phyloP scores from a whole-genome alignment of 2,797 vertebrate genomes.

The Amphiprion clarkii region DNA sequence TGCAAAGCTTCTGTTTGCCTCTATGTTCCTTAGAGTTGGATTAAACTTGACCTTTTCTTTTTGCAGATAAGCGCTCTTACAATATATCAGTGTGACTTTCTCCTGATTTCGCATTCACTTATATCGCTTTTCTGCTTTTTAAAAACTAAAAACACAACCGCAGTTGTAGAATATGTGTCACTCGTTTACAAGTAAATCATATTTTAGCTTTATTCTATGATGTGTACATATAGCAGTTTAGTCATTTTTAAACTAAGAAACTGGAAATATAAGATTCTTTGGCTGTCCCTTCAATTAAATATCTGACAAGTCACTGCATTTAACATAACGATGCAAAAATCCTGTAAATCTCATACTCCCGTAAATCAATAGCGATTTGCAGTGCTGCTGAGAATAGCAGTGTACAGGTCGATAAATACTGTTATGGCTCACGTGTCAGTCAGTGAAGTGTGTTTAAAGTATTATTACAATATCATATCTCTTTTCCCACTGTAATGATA shows the following conservation, averaged over 20 bases:
- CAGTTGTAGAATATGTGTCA: conserved; percentile 21
- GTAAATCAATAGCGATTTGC: neutral
- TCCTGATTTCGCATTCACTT: conserved; percentile 16
- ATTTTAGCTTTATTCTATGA: neutral
- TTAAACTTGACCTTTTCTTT: neutral
- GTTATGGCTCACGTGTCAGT: neutral
- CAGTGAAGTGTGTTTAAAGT: neutral
- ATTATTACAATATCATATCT: neutral
- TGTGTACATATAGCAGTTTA: neutral
- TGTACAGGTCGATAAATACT: neutral
- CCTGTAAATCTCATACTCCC: neutral
- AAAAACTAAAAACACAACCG: conserved; percentile 24
- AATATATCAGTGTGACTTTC: conserved; percentile 27
- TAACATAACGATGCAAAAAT: neutral
- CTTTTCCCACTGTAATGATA: neutral
- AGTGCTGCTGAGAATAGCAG: neutral
- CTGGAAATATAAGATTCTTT: neutral
- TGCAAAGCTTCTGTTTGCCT: conserved; percentile 29
- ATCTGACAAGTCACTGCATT: neutral
- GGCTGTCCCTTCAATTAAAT: neutral
- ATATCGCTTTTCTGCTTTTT: conserved; percentile 48
- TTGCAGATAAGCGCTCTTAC: conserved; percentile 7
- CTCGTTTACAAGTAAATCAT: conserved; percentile 62
- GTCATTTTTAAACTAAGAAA: neutral
- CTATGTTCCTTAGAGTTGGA: neutral